Base-by-base conservation (phyloP, 2,797 vertebrate genomes). In the Apogon hyalosoma region DNA sequence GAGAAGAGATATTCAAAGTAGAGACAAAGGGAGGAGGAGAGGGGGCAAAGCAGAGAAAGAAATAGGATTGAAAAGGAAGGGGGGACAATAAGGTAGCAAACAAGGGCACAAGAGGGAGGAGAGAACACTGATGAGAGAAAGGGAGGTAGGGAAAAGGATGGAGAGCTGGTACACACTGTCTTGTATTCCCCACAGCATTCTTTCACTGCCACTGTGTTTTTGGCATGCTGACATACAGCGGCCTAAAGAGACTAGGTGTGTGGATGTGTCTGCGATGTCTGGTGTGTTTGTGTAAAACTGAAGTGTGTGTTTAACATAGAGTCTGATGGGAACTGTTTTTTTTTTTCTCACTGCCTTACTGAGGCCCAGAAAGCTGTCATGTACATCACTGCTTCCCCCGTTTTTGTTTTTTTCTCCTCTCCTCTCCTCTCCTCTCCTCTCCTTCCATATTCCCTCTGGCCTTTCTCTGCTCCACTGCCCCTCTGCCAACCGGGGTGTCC, bases 271-370 rank as follows among this genome's bases (percentile, higher is more conserved):
- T 47, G 36, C 58, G 14, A 19, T 59, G 60, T 73, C 58, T 60
- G 14, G 57, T 60, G 69, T 71, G 63, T 75, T 69, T 85, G 71
- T 75, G 74, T 79, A 61, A 51, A 58, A 74, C 68, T 76, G 41
- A 69, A 80, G 83, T 79, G 77, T 83, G 69, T 75, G 78, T 82
- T 87, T 80, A 79, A 83, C 79, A 64, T 72, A 79, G 65, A 78
- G 81, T 61, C 82, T 77, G 69, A 80, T 84, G 82, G 82, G 80
- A 82, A 81, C 71, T 68, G 79, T 65, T 82, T 24, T 24, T 24
- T 24, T 24, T n/a, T 57, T 79, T 62, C 80, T 77, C 77, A 70
- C 81, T 71, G 69, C 73, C 51, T 80, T 81, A 68, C 72, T 68
- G 79, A 77, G 67, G 72, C 21, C 69, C 66, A 78, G 88, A 78